Conservation (phyloP, 1,140 invertebrate genomes). For the Trichoplusia ni region DNA sequence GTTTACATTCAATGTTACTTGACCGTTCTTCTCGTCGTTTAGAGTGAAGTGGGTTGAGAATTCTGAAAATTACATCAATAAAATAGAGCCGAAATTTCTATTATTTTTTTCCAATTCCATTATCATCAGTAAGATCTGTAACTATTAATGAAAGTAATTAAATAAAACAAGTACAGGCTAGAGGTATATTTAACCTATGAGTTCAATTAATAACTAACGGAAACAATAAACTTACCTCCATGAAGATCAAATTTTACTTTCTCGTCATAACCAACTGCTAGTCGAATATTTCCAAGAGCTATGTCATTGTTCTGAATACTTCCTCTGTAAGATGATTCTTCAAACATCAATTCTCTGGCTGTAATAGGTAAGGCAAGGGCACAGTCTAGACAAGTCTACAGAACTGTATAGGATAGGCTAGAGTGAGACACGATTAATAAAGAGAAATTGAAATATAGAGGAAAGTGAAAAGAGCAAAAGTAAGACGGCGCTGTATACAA, state of each 20-base stretch:
- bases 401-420: too few species aligned
- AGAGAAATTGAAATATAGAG: too few species aligned
- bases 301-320: conserved; percentile 39
- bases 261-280: conserved; percentile 43
- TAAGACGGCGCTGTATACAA: too few species aligned
- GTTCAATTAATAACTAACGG: too few species aligned
- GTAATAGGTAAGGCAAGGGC: conserved; percentile 30
- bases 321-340: conserved; percentile 45
- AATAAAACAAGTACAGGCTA: too few species aligned
- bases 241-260: conserved; percentile 43
- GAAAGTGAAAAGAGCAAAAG: too few species aligned
- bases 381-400: conserved; percentile 26
- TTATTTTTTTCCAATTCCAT: not conserved
- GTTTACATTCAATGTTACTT: conserved; percentile 37
- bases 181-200: too few species aligned
- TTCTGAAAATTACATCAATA: conserved; percentile 48
- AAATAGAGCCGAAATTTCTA: too few species aligned
- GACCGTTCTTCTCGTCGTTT: conserved; percentile 38
- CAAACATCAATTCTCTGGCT: conserved; percentile 54
- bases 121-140: not conserved
- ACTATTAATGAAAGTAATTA: not conserved
- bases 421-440: too few species aligned
- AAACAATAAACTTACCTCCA: conserved; percentile 43
- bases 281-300: conserved; percentile 41
- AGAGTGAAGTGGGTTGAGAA: conserved; percentile 39